phyloP scores from a whole-genome alignment of 2,797 vertebrate genomes.

The Gambelia wislizenii region DNA sequence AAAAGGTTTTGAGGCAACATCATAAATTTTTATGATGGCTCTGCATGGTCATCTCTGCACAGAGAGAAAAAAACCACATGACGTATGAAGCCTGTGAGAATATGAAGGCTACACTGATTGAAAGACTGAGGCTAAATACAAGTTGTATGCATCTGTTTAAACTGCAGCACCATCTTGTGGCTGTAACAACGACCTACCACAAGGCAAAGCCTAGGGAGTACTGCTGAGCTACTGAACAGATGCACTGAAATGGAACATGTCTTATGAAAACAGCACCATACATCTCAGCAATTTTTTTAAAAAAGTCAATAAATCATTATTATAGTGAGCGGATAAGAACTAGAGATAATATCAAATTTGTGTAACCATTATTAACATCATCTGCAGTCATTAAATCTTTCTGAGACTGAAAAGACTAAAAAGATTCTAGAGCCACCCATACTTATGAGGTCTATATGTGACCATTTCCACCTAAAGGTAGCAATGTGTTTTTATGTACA shows the following conservation, averaged over 20 bases:
- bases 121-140: not conserved
- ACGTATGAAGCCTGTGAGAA: not conserved
- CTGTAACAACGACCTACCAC: not conserved
- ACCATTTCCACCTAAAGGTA: no score
- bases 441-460: not conserved
- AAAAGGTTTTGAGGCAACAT: no score
- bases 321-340: not conserved
- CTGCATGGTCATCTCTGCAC: not conserved
- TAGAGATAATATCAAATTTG: not conserved
- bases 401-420: not conserved
- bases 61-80: not conserved
- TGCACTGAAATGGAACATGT: not conserved
- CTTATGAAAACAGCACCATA: not conserved
- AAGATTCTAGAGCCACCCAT: not conserved
- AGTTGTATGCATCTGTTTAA: not conserved
- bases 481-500: no score
- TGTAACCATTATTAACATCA: not conserved
- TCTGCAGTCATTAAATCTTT: not conserved
- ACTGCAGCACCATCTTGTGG: slow-evolving; percentile 66
- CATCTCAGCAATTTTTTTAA: not conserved
- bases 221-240: not conserved
- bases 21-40: not conserved
- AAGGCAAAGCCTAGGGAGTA: not conserved
- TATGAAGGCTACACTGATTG: not conserved
- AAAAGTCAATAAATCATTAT: not conserved